These are phyloP conservation scores for Portunus trituberculatus DNA, from an alignment of 1,140 invertebrate species.

Conservation along the genomic window DNA sequence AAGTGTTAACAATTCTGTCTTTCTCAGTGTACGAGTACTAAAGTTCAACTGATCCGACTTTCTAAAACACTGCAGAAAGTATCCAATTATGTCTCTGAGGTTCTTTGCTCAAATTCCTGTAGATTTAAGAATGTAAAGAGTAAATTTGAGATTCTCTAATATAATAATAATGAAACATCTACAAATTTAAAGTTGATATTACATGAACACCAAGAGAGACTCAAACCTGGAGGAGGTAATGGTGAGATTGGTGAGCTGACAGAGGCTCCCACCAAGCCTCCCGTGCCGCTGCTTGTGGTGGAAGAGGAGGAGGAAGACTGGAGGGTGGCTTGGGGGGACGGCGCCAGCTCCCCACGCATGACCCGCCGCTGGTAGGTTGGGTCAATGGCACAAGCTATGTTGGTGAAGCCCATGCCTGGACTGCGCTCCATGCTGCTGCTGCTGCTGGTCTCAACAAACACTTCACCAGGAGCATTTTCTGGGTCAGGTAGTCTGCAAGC, in stretches of 20 bases:
- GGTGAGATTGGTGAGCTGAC: conserved; percentile 67
- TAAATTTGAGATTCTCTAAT: too few species aligned
- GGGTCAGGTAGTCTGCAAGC: conserved; percentile 64
- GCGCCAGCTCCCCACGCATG: conserved; percentile 69
- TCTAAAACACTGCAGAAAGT: background rate
- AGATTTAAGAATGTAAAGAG: too few species aligned
- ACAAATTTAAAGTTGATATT: too few species aligned
- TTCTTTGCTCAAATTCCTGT: too few species aligned
- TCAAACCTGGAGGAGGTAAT: conserved; percentile 71
- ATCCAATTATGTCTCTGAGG: too few species aligned
- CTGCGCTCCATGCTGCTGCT: conserved; percentile 71
- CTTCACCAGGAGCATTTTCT: conserved; percentile 36
- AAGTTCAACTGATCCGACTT: too few species aligned
- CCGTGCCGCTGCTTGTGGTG: conserved; percentile 66
- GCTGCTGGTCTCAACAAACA: conserved; percentile 68
- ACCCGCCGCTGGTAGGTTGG: conserved; percentile 82
- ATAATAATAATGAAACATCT: too few species aligned
- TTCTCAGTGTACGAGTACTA: too few species aligned
- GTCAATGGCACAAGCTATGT: conserved; percentile 84
- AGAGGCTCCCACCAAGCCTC: conserved; percentile 26
- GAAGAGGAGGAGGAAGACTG: conserved; percentile 69
- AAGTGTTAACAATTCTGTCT: too few species aligned
- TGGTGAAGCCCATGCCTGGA: conserved; percentile 78
- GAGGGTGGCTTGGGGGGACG: conserved; percentile 54
- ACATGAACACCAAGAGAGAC: background rate